These are phyloP conservation scores for Chiloscyllium plagiosum DNA, from an alignment of 2,113 vertebrate species.

Conservation along the genomic window DNA sequence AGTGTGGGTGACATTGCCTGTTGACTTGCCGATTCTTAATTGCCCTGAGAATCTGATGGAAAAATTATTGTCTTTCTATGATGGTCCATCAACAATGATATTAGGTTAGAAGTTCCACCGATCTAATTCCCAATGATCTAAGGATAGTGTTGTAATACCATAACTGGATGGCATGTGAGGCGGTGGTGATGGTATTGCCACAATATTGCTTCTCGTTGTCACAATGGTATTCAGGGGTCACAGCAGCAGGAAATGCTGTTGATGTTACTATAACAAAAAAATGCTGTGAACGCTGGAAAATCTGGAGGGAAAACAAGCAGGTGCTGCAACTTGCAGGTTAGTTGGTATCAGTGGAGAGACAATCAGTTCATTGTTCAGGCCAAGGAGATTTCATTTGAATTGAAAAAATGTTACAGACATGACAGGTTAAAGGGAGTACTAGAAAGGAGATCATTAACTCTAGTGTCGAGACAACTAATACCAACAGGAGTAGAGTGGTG, in stretches of 20 bases:
- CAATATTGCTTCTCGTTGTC: background rate
- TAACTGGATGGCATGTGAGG: background rate
- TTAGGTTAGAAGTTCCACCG: background rate
- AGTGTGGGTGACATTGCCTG: background rate
- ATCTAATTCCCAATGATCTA: background rate
- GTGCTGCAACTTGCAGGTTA: no score
- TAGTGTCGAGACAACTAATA: no score
- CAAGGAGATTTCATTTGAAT: no score
- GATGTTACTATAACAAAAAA: no score
- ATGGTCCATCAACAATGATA: background rate
- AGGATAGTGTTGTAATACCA: background rate
- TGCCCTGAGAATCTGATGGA: background rate
- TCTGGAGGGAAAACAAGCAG: no score
- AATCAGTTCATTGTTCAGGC: no score
- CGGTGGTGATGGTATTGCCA: background rate
- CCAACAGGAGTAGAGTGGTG: no score
- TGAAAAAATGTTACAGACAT: no score
- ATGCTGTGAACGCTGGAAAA: no score
- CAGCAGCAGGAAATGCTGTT: background rate
- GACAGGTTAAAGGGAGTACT: no score
- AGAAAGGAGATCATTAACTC: no score
- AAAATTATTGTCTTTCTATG: background rate
- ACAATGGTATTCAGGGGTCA: background rate
- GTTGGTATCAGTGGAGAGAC: no score
- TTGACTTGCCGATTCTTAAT: background rate